Conservation (phyloP, 2,113 vertebrate species). For the Melanostigma gelatinosum region DNA sequence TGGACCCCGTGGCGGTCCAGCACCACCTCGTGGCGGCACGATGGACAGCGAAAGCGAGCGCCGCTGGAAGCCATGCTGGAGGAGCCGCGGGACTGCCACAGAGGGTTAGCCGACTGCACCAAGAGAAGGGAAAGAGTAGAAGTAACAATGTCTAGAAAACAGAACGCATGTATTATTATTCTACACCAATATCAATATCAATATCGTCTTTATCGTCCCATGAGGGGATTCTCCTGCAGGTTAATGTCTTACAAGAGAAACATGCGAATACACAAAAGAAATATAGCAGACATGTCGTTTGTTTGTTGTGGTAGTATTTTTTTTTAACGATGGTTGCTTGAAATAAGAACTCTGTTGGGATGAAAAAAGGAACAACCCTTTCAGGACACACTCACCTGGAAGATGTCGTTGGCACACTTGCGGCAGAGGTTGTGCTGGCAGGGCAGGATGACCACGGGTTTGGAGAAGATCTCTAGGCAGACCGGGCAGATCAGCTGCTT, state of each 20-base stretch:
- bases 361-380: neutral
- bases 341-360: neutral
- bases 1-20: conserved; percentile 91
- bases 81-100: conserved; percentile 88
- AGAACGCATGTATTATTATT: neutral
- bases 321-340: neutral
- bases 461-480: conserved; percentile 87
- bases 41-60: conserved; percentile 90
- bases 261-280: neutral
- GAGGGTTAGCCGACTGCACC: conserved; percentile 87
- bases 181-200: neutral
- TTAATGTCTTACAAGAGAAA: neutral
- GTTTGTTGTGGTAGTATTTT: neutral
- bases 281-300: neutral
- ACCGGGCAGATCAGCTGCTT: conserved; percentile 89
- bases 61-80: conserved; percentile 81
- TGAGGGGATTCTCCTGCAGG: neutral
- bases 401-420: conserved; percentile 87
- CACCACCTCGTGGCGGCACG: conserved; percentile 91
- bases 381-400: conserved; percentile 75
- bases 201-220: neutral
- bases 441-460: conserved; percentile 87
- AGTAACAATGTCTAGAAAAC: neutral
- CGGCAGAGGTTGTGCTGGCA: conserved; percentile 64
- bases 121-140: neutral